These are phyloP conservation scores for Phrixothrix hirtus DNA, from an alignment of 2,888 invertebrate species.

Conservation along the genomic window DNA sequence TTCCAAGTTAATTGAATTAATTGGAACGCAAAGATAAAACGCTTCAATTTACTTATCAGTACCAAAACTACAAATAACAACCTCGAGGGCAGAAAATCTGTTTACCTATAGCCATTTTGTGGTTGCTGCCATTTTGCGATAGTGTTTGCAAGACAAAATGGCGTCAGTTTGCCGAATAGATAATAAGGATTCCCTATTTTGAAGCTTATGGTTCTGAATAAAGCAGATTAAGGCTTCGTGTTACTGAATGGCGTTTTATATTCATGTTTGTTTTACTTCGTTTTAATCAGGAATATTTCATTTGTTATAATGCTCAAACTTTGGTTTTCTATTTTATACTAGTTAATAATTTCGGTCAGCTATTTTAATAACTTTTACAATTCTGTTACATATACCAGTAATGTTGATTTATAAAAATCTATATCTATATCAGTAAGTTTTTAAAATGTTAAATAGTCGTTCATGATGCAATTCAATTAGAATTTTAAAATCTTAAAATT, in stretches of 20 bases:
- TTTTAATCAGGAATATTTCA: too few species aligned
- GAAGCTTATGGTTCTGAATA: constrained; percentile 18
- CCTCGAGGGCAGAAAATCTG: constrained; percentile 5
- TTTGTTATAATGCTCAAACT: too few species aligned
- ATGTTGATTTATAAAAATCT: too few species aligned
- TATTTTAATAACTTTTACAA: too few species aligned
- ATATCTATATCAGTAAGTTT: too few species aligned
- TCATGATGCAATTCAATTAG: too few species aligned
- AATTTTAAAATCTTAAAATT: too few species aligned
- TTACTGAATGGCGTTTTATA: constrained; percentile 15
- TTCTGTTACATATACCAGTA: too few species aligned
- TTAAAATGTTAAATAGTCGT: too few species aligned
- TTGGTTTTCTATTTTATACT: too few species aligned
- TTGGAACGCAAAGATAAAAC: background rate
- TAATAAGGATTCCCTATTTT: constrained; percentile 20
- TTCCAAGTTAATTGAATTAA: background rate
- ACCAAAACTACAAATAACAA: constrained; percentile 1
- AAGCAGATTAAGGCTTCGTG: constrained; percentile 18
- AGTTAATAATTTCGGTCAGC: too few species aligned
- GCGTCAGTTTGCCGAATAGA: constrained; percentile 24
- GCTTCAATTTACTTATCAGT: constrained; percentile 7
- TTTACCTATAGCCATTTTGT: constrained; percentile 24
- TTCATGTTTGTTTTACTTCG: constrained; percentile 13
- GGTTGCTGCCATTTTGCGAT: constrained; percentile 31
- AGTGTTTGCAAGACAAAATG: constrained; percentile 26